Conservation (phyloP, 1,140 invertebrate species). For the Bombus pyrosoma region DNA sequence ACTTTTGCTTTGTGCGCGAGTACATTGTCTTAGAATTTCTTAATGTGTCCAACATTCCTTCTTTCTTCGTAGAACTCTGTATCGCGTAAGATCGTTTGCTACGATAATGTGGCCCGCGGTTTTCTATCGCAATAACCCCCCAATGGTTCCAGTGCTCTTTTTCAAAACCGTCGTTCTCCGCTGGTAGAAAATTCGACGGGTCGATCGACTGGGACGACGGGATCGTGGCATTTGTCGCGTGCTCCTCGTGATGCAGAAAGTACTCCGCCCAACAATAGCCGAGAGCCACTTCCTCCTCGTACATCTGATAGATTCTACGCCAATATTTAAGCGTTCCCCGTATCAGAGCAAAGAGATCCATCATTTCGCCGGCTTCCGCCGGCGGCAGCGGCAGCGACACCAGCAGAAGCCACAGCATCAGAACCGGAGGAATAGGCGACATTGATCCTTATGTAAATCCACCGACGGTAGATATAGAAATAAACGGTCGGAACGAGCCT, state of each 20-base stretch:
- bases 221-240: not conserved
- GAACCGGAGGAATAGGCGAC: conserved; percentile 50
- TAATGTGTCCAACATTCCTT: accelerated
- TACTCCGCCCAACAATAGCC: conserved; percentile 66
- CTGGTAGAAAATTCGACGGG: not conserved
- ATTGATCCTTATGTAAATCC: conserved; percentile 49
- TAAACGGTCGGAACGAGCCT: too few species aligned
- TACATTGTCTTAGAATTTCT: too few species aligned
- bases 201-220: too few species aligned
- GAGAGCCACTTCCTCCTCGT: conserved; percentile 60
- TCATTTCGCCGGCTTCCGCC: conserved; percentile 17
- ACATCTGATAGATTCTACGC: conserved; percentile 53
- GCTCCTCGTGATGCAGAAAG: conserved; percentile 22
- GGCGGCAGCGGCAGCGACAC: not conserved
- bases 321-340: conserved; percentile 58
- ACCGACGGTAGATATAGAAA: too few species aligned
- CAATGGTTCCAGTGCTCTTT: not conserved
- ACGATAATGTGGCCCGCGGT: accelerated
- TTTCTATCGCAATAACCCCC: not conserved
- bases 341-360: conserved; percentile 23
- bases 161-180: not conserved
- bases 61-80: not conserved
- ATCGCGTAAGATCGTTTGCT: not conserved
- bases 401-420: conserved; percentile 51
- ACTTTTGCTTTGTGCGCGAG: too few species aligned